phyloP scores from a whole-genome alignment of 2,113 vertebrate species.

The Pavo muticus region DNA sequence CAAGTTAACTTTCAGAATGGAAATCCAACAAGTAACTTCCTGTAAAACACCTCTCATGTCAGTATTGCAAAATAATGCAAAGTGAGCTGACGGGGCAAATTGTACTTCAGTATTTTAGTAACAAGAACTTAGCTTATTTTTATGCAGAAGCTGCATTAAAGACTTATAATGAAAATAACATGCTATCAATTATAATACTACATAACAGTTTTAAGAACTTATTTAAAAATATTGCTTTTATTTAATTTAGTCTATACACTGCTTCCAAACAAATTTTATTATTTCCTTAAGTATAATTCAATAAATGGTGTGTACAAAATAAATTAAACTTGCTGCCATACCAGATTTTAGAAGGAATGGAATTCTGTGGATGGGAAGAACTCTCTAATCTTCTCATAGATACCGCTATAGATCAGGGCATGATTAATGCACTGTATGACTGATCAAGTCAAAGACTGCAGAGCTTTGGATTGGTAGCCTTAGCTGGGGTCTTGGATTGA shows the following conservation, averaged over 20 bases:
- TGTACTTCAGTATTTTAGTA: neutral
- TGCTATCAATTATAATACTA: neutral
- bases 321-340: neutral
- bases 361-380: neutral
- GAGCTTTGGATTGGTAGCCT: neutral
- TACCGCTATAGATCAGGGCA: neutral
- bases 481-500: neutral
- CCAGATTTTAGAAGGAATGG: neutral
- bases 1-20: neutral
- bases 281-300: neutral
- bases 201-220: neutral
- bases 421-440: neutral
- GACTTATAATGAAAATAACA: neutral
- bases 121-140: neutral
- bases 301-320: neutral
- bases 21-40: slow-evolving; percentile 19
- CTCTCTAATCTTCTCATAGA: neutral
- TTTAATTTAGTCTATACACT: neutral
- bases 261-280: neutral
- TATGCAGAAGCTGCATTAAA: neutral
- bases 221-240: neutral
- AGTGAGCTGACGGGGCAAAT: neutral
- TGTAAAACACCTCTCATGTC: neutral
- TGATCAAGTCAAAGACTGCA: neutral
- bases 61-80: neutral